Evolutionary conservation across 2,888 invertebrate species (phyloP), one percentile per base, ranked within the genome.

Genomic region (Carcina quercana): DNA sequence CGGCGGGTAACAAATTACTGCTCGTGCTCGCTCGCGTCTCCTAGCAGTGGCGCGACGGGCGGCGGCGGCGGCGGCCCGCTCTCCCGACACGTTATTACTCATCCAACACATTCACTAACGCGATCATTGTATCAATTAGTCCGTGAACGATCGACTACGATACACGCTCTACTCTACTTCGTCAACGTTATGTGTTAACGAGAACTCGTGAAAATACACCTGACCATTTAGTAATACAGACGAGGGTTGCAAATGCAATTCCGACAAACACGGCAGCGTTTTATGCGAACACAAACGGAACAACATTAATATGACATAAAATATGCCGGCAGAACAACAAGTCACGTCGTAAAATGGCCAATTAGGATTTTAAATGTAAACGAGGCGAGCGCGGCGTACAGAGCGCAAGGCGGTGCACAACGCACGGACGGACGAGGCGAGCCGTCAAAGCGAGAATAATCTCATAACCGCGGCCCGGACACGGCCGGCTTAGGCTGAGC

Each of bases 381-480:
- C 59, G 55, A 61, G 53, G 50, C 51, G 48, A 47, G 57, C 50
- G 47, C 50, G 47, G 60, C 53, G 54, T 59, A 59, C n/a, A n/a
- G 68, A 66, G 69, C 52, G 60, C 68, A 65, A 53, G 64, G 52
- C 53, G 47, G 51, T 57, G 60, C 57, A 64, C 58, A 57, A 62
- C 56, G 53, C 54, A 50, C 53, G 53, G 59, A 59, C 57, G 54
- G 53, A 55, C 50, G 53, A 53, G 60, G 58, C 56, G 54, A 42
- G 55, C 60, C 65, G 70, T 73, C 76, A 76, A 76, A 79, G 76
- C 69, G 68, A 70, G 67, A 69, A 69, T 79, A 75, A 79, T 78
- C 74, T 74, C 74, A 78, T 79, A 78, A 79, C 73, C 61, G 64
- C 61, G 62, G 58, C 56, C 59, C 61, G 62, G 66, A 62, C 70